Evolutionary conservation across 2,888 invertebrate genomes (phyloP).

Genomic region (Anaspis maculata): DNA sequence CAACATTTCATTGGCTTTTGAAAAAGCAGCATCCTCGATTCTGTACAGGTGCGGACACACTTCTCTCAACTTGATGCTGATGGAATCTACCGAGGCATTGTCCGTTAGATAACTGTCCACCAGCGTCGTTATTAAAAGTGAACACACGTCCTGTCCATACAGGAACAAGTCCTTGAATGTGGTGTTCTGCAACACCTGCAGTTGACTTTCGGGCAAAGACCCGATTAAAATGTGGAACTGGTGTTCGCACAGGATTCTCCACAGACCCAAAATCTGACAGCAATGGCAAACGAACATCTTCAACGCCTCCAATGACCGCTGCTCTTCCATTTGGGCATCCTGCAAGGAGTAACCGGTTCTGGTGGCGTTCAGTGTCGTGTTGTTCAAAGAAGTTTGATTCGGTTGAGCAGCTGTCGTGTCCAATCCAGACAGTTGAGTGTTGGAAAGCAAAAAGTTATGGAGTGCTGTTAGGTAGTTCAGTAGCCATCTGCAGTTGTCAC

Average conservation of each 20-base stretch:
- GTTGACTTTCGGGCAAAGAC: slow-evolving; percentile 58
- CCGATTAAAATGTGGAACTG: slow-evolving; percentile 76
- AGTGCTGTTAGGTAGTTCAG: slow-evolving; percentile 68
- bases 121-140: slow-evolving; percentile 70
- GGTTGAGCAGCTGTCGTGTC: slow-evolving; percentile 6
- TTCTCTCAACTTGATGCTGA: slow-evolving; percentile 78
- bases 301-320: slow-evolving; percentile 68
- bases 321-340: slow-evolving; percentile 56
- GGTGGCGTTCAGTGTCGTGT: slow-evolving; percentile 20
- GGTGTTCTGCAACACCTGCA: slow-evolving; percentile 53
- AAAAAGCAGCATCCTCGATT: slow-evolving; percentile 91
- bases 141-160: slow-evolving; percentile 68
- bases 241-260: slow-evolving; percentile 89
- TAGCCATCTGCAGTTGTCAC: slow-evolving; percentile 64
- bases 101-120: slow-evolving; percentile 91
- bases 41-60: slow-evolving; percentile 91
- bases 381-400: slow-evolving; percentile 17
- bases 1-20: slow-evolving; percentile 86
- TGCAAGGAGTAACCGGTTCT: slow-evolving; percentile 26
- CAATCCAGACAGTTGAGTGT: slow-evolving; percentile 45
- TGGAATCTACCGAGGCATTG: slow-evolving; percentile 88
- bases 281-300: slow-evolving; percentile 58
- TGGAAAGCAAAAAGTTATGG: slow-evolving; percentile 63
- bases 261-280: slow-evolving; percentile 84
- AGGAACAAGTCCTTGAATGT: slow-evolving; percentile 69